Base-by-base conservation (phyloP, 2,888 invertebrate genomes). In the Netelia melanura region DNA sequence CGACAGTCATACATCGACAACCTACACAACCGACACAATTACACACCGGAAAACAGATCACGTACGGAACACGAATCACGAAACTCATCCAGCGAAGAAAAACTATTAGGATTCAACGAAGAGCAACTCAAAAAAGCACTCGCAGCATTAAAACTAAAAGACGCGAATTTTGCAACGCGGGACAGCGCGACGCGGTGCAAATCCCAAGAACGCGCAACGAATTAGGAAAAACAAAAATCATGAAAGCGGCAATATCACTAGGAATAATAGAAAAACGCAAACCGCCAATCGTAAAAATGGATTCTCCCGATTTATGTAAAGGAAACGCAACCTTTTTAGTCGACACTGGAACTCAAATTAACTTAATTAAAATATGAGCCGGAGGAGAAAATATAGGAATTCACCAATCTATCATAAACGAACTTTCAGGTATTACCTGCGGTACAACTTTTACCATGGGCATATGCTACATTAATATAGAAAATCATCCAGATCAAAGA, bases 291-390 rank as follows among this genome's bases (percentile, higher is more conserved):
- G 82, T 76, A 1, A 23, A 3, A 25, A 48, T 82, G 3, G 17
- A 65, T n/a, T 65, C 67, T 2, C 30, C 11, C 3, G 67, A 62
- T 10, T 21, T 77, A 43, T 11, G 8, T 0, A 44, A 58, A 6
- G 43, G 44, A 14, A 3, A 43, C 1, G 25, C 76, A 2, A 14
- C 11, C n/a, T 72, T 82, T 10, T 54, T 81, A 2, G 25, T 61
- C 0, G 81, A 64, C 11, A 76, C 75, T 0, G 81, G 81, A 62
- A 61, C 81, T 0, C 38, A 62, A 21, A 75, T 76, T 8, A 81
- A 71, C 43, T 25, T 76, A 2, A 11, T 65, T 3, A 82, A 21
- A 77, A 30, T 14, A 48, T 48, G 11, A 0, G 48, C 48, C 11
- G 1, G 6, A 10, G 48, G 11, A 14, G 14, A 14, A 11, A 10